phyloP scores from a whole-genome alignment of 2,113 vertebrate genomes.

The Chrysemys picta region DNA sequence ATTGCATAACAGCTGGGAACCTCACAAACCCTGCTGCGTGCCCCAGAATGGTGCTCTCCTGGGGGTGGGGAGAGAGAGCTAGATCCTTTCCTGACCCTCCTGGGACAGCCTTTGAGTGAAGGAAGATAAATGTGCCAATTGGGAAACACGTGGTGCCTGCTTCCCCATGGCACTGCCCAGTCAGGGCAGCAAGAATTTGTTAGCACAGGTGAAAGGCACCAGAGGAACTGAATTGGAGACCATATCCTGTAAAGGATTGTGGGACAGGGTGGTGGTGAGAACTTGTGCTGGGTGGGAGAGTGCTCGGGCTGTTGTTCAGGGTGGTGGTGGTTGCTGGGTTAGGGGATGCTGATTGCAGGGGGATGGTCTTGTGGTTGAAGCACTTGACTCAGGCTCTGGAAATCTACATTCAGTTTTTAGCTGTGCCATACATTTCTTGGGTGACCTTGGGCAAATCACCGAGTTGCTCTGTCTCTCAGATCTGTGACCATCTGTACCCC shows the following conservation, averaged over 20 bases:
- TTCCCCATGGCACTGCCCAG: no score
- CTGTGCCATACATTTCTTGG: not conserved
- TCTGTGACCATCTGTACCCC: not conserved
- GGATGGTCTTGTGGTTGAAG: not conserved
- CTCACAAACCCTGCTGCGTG: not conserved
- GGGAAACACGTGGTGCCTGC: not conserved
- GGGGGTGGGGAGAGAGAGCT: no score
- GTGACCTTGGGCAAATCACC: not conserved
- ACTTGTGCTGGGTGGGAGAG: not conserved
- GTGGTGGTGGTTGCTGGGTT: not conserved
- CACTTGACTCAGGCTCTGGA: not conserved
- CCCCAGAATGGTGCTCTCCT: not conserved
- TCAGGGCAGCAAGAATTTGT: not conserved
- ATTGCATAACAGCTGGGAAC: not conserved
- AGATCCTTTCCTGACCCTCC: not conserved
- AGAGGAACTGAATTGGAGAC: not conserved
- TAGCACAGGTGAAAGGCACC: not conserved
- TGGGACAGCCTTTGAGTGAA: not conserved
- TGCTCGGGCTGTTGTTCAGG: not conserved
- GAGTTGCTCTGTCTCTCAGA: not conserved
- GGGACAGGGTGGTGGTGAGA: not conserved
- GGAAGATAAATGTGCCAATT: not conserved
- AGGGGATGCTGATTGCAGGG: not conserved
- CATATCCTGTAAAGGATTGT: not conserved
- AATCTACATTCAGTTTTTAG: not conserved